A percentile compares a stretch with the other conserved stretches of the same genome.
These are phyloP conservation scores for Miltochrista miniata DNA, from an alignment of 2,888 invertebrate species.

Conservation along the genomic window DNA sequence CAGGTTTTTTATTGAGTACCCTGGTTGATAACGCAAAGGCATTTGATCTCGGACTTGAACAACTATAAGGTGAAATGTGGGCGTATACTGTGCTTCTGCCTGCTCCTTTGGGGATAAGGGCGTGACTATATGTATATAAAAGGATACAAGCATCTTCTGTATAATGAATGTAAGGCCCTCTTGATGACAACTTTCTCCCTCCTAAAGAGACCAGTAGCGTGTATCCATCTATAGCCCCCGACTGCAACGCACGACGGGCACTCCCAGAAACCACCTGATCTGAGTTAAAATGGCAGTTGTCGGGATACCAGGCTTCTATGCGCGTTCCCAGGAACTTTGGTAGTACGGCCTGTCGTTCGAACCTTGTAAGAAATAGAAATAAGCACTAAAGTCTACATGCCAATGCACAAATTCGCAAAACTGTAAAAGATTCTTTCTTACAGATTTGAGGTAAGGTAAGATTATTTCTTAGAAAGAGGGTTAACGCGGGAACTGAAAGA, in stretches of 20 bases:
- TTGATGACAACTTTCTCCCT: constrained; percentile 90
- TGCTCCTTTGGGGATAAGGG: too few species aligned
- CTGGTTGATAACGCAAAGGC: too few species aligned
- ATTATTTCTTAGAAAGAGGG: too few species aligned
- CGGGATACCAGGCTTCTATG: constrained; percentile 93
- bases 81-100: too few species aligned
- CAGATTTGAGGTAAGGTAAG: too few species aligned
- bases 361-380: constrained; percentile 77
- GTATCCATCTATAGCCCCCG: constrained; percentile 91
- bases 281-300: constrained; percentile 96
- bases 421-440: too few species aligned
- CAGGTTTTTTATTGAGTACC: too few species aligned
- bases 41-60: too few species aligned
- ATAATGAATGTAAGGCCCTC: constrained; percentile 90
- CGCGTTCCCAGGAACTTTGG: constrained; percentile 95
- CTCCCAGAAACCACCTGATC: constrained; percentile 94
- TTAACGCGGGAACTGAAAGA: too few species aligned
- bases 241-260: constrained; percentile 92
- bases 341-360: constrained; percentile 97
- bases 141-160: constrained; percentile 98
- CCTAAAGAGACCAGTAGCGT: constrained; percentile 95
- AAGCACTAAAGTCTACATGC: too few species aligned
- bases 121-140: constrained; percentile 33
- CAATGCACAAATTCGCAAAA: too few species aligned
- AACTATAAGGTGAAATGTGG: too few species aligned